Conservation (phyloP, 2,888 invertebrate genomes). For the Zelleria hepariella region DNA sequence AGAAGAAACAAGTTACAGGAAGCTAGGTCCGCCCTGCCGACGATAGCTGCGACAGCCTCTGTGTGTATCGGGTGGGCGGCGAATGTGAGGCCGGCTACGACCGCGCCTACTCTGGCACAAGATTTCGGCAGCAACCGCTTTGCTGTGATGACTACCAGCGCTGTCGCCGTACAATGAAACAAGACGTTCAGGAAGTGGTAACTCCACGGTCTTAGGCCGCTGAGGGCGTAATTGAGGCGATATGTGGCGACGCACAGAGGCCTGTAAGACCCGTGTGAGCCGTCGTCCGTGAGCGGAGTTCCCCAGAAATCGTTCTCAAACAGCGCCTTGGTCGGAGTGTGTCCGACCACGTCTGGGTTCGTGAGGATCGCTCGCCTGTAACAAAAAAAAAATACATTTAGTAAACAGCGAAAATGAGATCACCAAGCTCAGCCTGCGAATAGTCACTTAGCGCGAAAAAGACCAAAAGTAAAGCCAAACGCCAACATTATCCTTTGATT, state of each 20-base stretch:
- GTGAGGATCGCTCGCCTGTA: slow-evolving; percentile 95
- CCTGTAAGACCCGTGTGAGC: slow-evolving; percentile 97
- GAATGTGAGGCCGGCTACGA: slow-evolving; percentile 87
- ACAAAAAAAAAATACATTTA: slow-evolving; percentile 45
- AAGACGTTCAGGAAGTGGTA: slow-evolving; percentile 90
- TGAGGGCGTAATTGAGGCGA: slow-evolving; percentile 84
- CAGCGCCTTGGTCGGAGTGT: slow-evolving; percentile 84
- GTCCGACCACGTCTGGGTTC: slow-evolving; percentile 92
- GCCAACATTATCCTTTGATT: slow-evolving; percentile 31
- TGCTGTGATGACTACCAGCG: slow-evolving; percentile 84
- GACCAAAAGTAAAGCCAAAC: neutral
- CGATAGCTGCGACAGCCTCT: slow-evolving; percentile 96
- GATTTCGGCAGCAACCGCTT: slow-evolving; percentile 77
- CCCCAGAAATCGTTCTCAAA: slow-evolving; percentile 98
- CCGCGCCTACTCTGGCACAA: slow-evolving; percentile 76
- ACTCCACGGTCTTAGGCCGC: slow-evolving; percentile 84
- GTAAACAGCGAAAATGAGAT: too few relatives aligned
- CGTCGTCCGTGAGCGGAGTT: slow-evolving; percentile 90
- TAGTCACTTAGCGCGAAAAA: neutral
- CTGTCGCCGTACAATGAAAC: slow-evolving; percentile 88
- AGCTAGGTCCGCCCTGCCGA: slow-evolving; percentile 94
- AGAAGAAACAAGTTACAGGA: slow-evolving; percentile 92
- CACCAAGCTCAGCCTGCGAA: too few relatives aligned
- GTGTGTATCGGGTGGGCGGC: slow-evolving; percentile 97
- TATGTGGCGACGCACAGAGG: slow-evolving; percentile 92